These are phyloP conservation scores for Theonella swinhoei DNA, from an alignment of 37 sponge, comb jelly and placozoan genomes.

Conservation along the genomic window DNA sequence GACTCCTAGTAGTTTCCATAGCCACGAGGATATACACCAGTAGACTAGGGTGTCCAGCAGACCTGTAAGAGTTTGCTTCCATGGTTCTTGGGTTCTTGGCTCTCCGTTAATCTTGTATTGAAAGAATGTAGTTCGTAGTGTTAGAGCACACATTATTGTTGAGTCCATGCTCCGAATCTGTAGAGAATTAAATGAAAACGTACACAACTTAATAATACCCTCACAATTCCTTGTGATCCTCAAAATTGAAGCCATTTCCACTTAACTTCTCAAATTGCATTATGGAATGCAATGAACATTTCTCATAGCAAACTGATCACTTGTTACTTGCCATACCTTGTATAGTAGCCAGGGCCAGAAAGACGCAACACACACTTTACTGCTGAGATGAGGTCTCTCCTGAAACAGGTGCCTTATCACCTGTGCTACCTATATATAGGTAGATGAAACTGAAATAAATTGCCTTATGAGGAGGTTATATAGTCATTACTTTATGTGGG, in stretches of 20 bases:
- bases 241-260: too few relatives aligned
- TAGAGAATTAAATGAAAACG: too few relatives aligned
- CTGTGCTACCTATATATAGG: neutral
- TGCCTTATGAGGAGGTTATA: neutral
- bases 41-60: neutral
- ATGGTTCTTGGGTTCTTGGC: neutral
- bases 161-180: neutral
- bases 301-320: too few relatives aligned
- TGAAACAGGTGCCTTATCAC: conserved; percentile 35
- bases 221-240: too few relatives aligned
- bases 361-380: conserved; percentile 40
- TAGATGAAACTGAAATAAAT: neutral
- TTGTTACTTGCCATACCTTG: too few relatives aligned
- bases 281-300: too few relatives aligned
- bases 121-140: neutral
- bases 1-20: neutral
- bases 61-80: neutral
- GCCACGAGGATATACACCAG: neutral
- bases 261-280: too few relatives aligned
- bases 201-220: too few relatives aligned
- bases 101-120: neutral
- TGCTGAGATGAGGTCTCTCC: conserved; percentile 20
- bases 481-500: conserved; percentile 2
- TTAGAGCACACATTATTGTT: neutral
- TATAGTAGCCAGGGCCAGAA: conserved; percentile 53